phyloP scores from a whole-genome alignment of 2,797 vertebrate genomes.

The Choloepus didactylus region DNA sequence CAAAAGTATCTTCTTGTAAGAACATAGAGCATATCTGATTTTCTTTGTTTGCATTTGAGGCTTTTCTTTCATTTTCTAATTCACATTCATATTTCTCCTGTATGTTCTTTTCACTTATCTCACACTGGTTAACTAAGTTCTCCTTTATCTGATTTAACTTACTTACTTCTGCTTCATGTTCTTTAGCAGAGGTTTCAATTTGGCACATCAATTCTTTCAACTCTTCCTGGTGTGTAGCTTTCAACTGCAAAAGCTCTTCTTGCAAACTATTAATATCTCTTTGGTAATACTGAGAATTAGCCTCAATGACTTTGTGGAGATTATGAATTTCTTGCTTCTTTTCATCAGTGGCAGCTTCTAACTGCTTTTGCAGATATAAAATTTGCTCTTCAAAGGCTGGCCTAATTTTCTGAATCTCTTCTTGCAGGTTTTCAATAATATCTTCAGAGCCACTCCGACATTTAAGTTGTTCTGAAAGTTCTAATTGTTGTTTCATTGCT shows the following conservation, averaged over 20 bases:
- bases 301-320: conserved; percentile 90
- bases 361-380: conserved; percentile 88
- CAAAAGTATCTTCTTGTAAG: conserved; percentile 52
- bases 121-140: conserved; percentile 89
- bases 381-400: conserved; percentile 90
- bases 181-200: conserved; percentile 87
- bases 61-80: conserved; percentile 82
- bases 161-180: conserved; percentile 91
- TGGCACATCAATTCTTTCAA: conserved; percentile 90
- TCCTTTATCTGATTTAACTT: conserved; percentile 90
- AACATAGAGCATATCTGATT: conserved; percentile 62
- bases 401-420: conserved; percentile 86
- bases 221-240: conserved; percentile 91
- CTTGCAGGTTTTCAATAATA: conserved; percentile 85
- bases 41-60: conserved; percentile 80
- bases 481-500: conserved; percentile 87
- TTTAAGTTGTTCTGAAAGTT: conserved; percentile 87
- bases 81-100: conserved; percentile 89
- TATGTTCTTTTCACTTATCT: conserved; percentile 89
- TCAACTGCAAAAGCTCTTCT: conserved; percentile 90
- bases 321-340: conserved; percentile 88
- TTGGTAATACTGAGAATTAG: conserved; percentile 89
- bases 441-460: conserved; percentile 86
- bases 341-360: conserved; percentile 87
- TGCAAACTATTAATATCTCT: conserved; percentile 91